Conservation (phyloP, 2,888 invertebrate species). For the Idaea biselata region DNA sequence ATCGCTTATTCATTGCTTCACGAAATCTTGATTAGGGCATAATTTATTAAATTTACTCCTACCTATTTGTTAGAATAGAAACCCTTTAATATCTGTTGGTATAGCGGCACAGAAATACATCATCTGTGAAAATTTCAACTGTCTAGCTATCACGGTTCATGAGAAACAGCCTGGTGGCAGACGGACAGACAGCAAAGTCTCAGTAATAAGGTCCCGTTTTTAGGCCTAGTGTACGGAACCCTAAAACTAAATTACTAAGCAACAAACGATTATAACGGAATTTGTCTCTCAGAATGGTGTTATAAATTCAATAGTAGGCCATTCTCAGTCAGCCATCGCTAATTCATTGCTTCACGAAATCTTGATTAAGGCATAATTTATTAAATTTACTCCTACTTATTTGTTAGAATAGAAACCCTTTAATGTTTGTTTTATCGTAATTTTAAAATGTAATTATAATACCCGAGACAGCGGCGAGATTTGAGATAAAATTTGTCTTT, state of each 20-base stretch:
- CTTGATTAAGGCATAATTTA: not conserved
- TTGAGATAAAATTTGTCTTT: not conserved
- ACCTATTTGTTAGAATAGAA: not conserved
- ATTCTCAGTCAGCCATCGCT: not conserved
- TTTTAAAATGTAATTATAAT: slow-evolving; percentile 1
- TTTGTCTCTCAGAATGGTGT: not conserved
- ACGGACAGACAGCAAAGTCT: no score
- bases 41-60: not conserved
- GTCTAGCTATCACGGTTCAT: no score
- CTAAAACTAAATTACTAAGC: not conserved
- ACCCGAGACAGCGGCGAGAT: not conserved
- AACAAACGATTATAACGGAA: not conserved
- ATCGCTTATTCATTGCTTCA: not conserved
- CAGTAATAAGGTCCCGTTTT: no score
- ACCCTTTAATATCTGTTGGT: not conserved
- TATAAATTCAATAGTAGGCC: not conserved
- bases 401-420: slow-evolving; percentile 1
- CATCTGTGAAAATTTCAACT: no score
- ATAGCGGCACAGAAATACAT: no score
- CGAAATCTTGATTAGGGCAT: not conserved
- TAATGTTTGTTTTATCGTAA: not conserved
- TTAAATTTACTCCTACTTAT: not conserved
- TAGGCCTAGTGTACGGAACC: no score
- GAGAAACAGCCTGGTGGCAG: no score
- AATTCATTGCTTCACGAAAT: not conserved